phyloP scores from a whole-genome alignment of 2,888 invertebrate genomes.

The Cetonia aurata region DNA sequence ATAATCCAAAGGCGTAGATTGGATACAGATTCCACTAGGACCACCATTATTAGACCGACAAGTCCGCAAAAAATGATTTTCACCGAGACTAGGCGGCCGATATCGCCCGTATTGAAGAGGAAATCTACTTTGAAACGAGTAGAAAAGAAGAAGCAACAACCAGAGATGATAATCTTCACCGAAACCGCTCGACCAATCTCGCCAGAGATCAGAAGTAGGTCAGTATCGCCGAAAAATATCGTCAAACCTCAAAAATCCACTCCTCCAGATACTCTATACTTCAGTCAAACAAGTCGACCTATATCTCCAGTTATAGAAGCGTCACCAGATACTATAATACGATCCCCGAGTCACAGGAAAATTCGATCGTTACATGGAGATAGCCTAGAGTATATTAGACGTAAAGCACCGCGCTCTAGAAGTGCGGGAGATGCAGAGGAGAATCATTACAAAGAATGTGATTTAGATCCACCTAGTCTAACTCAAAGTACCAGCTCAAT shows the following conservation, averaged over 20 bases:
- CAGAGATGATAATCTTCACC: slow-evolving; percentile 16
- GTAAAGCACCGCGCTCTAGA: slow-evolving; percentile 71
- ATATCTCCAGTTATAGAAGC: slow-evolving; percentile 26
- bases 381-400: slow-evolving; percentile 57
- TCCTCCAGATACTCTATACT: slow-evolving; percentile 47
- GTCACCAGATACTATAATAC: slow-evolving; percentile 10
- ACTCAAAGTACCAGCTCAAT: slow-evolving; percentile 67
- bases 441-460: slow-evolving; percentile 13
- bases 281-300: slow-evolving; percentile 36
- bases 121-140: slow-evolving; percentile 46
- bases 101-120: slow-evolving; percentile 57
- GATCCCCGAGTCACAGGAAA: slow-evolving; percentile 37
- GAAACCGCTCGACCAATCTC: slow-evolving; percentile 38
- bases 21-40: slow-evolving; percentile 35
- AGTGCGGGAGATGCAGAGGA: slow-evolving; percentile 76
- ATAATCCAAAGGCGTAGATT: slow-evolving; percentile 48
- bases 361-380: slow-evolving; percentile 39
- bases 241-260: background rate
- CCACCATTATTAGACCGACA: slow-evolving; percentile 33
- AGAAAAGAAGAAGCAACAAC: slow-evolving; percentile 1
- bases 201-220: slow-evolving; percentile 43
- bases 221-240: background rate
- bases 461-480: slow-evolving; percentile 28
- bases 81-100: slow-evolving; percentile 53
- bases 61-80: slow-evolving; percentile 50